phyloP scores from a whole-genome alignment of 2,797 vertebrate genomes.

The Mastacembelus armatus region DNA sequence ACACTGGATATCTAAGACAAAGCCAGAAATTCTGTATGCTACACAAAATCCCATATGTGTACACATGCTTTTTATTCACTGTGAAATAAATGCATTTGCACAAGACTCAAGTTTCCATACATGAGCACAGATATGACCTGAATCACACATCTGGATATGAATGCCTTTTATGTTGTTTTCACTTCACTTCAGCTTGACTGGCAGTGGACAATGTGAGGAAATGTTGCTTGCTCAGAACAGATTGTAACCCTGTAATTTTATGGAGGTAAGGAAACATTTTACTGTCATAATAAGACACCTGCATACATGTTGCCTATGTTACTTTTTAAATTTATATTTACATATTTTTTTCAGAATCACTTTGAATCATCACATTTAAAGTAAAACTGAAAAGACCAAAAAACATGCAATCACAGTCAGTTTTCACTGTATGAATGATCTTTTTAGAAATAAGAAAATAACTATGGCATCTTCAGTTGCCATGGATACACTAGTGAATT shows the following conservation, averaged over 20 bases:
- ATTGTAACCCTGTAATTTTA: neutral
- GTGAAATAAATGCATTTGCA: neutral
- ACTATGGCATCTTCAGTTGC: conserved; percentile 5
- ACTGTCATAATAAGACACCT: neutral
- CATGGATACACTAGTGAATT: conserved; percentile 8
- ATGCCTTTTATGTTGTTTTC: too few relatives aligned
- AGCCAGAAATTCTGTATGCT: neutral
- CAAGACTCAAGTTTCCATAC: neutral
- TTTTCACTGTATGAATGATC: neutral
- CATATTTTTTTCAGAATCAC: neutral
- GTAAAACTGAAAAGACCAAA: too few relatives aligned
- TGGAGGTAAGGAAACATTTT: neutral
- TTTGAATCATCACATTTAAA: too few relatives aligned
- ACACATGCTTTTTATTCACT: neutral
- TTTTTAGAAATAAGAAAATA: neutral
- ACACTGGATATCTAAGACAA: too few relatives aligned
- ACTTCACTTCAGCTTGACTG: neutral
- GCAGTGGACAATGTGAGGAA: neutral
- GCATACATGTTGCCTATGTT: neutral
- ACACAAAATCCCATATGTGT: too few relatives aligned
- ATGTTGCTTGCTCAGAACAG: neutral
- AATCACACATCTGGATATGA: conserved; percentile 1
- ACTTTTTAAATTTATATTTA: neutral
- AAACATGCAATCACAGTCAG: conserved; percentile 3
- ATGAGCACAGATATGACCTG: neutral